Evolutionary conservation across 1,140 invertebrate genomes (phyloP).

Genomic region (Archegozetes longisetosus): DNA sequence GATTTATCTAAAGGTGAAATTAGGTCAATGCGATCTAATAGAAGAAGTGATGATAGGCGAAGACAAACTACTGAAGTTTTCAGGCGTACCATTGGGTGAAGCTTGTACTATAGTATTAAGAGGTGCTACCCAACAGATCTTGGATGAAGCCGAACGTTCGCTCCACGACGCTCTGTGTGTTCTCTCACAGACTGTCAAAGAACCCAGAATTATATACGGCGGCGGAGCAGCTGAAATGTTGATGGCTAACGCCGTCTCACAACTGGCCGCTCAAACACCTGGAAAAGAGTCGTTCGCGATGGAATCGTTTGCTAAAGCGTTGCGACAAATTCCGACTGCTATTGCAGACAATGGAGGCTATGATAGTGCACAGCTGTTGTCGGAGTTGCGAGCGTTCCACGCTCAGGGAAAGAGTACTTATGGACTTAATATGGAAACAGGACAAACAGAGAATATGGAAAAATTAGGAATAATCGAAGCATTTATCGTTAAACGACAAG

Average conservation of each 20-base stretch:
- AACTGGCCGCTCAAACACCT: constrained; percentile 66
- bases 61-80: constrained; percentile 86
- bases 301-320: constrained; percentile 86
- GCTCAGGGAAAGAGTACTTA: constrained; percentile 51
- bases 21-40: constrained; percentile 86
- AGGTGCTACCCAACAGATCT: constrained; percentile 97
- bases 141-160: constrained; percentile 95
- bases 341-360: constrained; percentile 98
- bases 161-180: constrained; percentile 97
- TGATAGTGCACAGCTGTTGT: constrained; percentile 86
- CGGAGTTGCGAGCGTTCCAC: constrained; percentile 75
- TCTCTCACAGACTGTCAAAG: constrained; percentile 81
- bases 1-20: constrained; percentile 44
- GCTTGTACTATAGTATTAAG: constrained; percentile 93
- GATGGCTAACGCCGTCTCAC: constrained; percentile 81
- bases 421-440: constrained; percentile 47
- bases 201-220: constrained; percentile 76
- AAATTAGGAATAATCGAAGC: constrained; percentile 87
- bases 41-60: constrained; percentile 98
- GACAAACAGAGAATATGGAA: constrained; percentile 25
- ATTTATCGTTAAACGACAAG: constrained; percentile 87
- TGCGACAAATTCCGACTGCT: constrained; percentile 59
- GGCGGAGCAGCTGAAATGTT: constrained; percentile 88
- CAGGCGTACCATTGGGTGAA: constrained; percentile 81
- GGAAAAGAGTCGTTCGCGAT: constrained; percentile 96